Percentiles rank a stretch among this genome's conserved stretches.
Evolutionary conservation across 2,888 invertebrate genomes (phyloP).

Genomic region (Dynastes maya): DNA sequence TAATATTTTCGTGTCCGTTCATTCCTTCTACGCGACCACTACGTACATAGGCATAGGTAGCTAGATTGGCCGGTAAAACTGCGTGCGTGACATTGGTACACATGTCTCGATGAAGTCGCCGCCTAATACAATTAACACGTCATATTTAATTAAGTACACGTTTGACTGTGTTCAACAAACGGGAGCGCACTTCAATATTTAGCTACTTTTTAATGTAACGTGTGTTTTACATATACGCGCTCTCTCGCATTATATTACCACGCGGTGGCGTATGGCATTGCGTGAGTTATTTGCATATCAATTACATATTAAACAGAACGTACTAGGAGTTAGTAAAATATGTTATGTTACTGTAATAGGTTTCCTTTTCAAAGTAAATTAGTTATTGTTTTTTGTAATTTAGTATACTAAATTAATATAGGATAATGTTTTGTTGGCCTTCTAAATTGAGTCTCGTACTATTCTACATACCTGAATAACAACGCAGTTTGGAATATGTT

Average conservation of each 20-base stretch:
- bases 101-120: slow-evolving; percentile 48
- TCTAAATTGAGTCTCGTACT: not conserved
- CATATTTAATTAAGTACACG: slow-evolving; percentile 55
- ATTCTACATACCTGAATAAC: not conserved
- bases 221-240: slow-evolving; percentile 33
- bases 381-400: slow-evolving; percentile 25
- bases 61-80: slow-evolving; percentile 14
- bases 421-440: too few relatives aligned
- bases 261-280: slow-evolving; percentile 40
- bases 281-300: slow-evolving; percentile 55
- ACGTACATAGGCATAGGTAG: slow-evolving; percentile 9
- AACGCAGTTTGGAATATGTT: too few relatives aligned
- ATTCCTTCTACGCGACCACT: slow-evolving; percentile 16
- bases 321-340: slow-evolving; percentile 35
- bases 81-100: slow-evolving; percentile 42
- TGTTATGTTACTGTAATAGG: slow-evolving; percentile 10
- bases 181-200: slow-evolving; percentile 44
- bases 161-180: slow-evolving; percentile 43
- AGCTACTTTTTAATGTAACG: slow-evolving; percentile 42
- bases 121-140: slow-evolving; percentile 56
- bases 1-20: slow-evolving; percentile 22
- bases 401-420: not conserved
- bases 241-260: slow-evolving; percentile 17
- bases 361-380: slow-evolving; percentile 29
- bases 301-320: slow-evolving; percentile 52